These are phyloP conservation scores for Euphydryas editha DNA, from an alignment of 2,888 invertebrate genomes.

Conservation along the genomic window DNA sequence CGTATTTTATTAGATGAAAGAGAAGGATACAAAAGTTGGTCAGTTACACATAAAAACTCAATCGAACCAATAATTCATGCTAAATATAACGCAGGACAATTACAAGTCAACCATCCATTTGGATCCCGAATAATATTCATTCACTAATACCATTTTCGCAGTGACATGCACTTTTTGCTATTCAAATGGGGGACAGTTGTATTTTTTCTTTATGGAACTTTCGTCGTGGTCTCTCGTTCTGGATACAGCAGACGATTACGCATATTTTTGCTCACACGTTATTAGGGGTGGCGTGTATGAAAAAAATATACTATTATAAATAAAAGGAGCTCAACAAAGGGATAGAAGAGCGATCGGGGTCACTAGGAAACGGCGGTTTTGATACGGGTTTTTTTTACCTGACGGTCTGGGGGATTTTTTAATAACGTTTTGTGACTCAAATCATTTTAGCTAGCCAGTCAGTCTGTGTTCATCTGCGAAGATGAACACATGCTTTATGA, in stretches of 20 bases:
- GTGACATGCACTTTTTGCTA: constrained; percentile 83
- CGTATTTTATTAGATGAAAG: background rate
- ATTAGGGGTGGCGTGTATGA: constrained; percentile 82
- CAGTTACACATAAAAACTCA: constrained; percentile 61
- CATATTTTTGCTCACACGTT: constrained; percentile 80
- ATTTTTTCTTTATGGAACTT: constrained; percentile 72
- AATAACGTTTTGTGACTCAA: constrained; percentile 70
- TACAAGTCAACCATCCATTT: constrained; percentile 81
- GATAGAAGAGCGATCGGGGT: constrained; percentile 83
- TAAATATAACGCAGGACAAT: constrained; percentile 80
- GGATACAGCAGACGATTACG: constrained; percentile 69
- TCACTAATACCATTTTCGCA: constrained; percentile 78
- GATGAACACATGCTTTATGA: constrained; percentile 81
- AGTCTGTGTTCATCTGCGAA: constrained; percentile 83
- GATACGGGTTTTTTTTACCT: constrained; percentile 81
- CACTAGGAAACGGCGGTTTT: constrained; percentile 84
- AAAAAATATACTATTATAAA: constrained; percentile 83
- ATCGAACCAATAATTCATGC: constrained; percentile 82
- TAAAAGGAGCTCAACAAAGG: constrained; percentile 79
- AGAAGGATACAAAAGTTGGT: constrained; percentile 28
- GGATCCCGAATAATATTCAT: constrained; percentile 81
- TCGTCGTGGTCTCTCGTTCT: constrained; percentile 52
- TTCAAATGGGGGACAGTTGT: constrained; percentile 81
- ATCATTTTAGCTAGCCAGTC: constrained; percentile 75
- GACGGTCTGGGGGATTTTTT: constrained; percentile 72